These are phyloP conservation scores for Agrochola circellaris DNA, from an alignment of 2,888 invertebrate genomes.

Conservation along the genomic window DNA sequence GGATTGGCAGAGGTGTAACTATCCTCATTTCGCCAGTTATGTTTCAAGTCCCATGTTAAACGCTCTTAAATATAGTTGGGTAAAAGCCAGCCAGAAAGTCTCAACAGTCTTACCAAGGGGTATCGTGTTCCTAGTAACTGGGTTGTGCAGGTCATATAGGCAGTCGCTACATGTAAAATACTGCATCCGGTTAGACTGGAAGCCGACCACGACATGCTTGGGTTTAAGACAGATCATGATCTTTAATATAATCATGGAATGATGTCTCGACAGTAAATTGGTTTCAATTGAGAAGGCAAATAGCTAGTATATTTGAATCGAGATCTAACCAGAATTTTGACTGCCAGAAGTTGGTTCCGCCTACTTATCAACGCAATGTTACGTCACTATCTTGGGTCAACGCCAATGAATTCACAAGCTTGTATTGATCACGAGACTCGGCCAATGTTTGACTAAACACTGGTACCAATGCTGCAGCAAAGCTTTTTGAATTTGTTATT, in stretches of 20 bases:
- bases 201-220: not conserved
- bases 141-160: not conserved
- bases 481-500: not conserved
- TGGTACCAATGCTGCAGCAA: slow-evolving; percentile 20
- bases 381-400: slow-evolving; percentile 24
- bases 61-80: too few species aligned
- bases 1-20: too few species aligned
- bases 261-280: not conserved
- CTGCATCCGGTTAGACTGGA: not conserved
- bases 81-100: too few species aligned
- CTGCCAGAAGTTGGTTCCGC: slow-evolving; percentile 15
- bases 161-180: not conserved
- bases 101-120: too few species aligned
- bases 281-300: slow-evolving; percentile 1
- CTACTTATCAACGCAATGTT: slow-evolving; percentile 1
- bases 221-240: too few species aligned
- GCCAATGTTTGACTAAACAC: slow-evolving; percentile 31
- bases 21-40: too few species aligned
- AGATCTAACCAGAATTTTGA: not conserved
- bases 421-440: slow-evolving; percentile 40
- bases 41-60: too few species aligned
- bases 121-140: not conserved
- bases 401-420: slow-evolving; percentile 24
- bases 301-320: slow-evolving; percentile 5
- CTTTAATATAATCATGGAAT: not conserved